Evolutionary conservation across 2,797 vertebrate genomes (phyloP), one percentile per base, ranked within the genome.

Genomic region (Falco peregrinus): DNA sequence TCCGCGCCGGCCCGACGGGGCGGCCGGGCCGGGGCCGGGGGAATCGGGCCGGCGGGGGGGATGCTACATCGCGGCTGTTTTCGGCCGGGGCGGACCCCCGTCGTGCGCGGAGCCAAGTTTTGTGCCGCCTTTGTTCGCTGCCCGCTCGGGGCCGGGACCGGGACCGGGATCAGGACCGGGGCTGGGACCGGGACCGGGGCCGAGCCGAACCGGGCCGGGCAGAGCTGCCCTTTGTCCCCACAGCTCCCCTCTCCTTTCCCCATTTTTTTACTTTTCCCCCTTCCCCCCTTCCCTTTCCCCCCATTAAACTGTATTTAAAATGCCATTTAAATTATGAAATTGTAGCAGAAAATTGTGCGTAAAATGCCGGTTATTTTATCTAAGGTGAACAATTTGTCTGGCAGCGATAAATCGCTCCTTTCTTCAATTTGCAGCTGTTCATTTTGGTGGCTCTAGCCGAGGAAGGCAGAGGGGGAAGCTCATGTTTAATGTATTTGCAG

Each of bases 401-500:
- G 98, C 98, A 98, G 98, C 98, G 98, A 99, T 98, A 98, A 98
- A 98, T 98, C 98, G 98, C 97, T 97, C 97, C 97, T 97, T 98
- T 98, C 98, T 98, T 98, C 98, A 98, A 98, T 99, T 98, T 98
- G 97, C 98, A 98, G 98, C 98, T 98, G 98, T 98, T 98, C 98
- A 97, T 98, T 98, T 98, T 98, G 98, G 98, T 95, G 98, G 97
- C 95, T 97, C 94, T 94, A 94, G 96, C 96, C 86, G 94, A 35
- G 92, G 95, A 98, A 97, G 98, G 98, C 92, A 95, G 84, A 94
- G 96, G 97, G 97, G 97, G 96, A 97, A 98, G 97, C 98, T 99
- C 99, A 99, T 99, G 99, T 99, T 99, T 99, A 99, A 99, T 99
- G 99, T 99, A 99, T 99, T 98, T 99, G 98, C 98, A 98, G 98